A percentile compares a stretch with the other conserved stretches of the same genome.
Evolutionary conservation across 1,140 invertebrate genomes (phyloP).

Genomic region (Tetragonula clypearis): DNA sequence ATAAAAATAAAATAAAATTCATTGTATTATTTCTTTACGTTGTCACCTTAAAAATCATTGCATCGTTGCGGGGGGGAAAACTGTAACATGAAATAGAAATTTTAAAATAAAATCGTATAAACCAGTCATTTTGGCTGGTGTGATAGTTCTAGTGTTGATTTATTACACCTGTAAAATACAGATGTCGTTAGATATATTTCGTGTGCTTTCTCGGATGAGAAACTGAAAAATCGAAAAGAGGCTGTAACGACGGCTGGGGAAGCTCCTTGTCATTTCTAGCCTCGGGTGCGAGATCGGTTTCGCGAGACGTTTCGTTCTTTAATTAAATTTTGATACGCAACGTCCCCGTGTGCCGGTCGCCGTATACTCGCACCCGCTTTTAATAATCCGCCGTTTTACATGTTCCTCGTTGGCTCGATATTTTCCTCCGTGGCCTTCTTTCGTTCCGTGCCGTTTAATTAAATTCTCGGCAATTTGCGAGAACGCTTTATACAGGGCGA

Average conservation of each 20-base stretch:
- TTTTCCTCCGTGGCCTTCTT: constrained; percentile 28
- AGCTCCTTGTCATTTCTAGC: background rate
- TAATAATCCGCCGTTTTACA: constrained; percentile 28
- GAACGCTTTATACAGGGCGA: background rate
- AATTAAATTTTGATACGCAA: constrained; percentile 42
- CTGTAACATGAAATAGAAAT: too few relatives aligned
- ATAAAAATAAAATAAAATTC: too few relatives aligned
- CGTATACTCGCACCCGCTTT: background rate
- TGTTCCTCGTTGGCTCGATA: constrained; percentile 23
- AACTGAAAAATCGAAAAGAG: background rate
- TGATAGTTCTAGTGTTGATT: too few relatives aligned
- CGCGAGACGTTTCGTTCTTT: background rate
- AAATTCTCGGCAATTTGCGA: constrained; percentile 37
- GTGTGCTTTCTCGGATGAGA: too few relatives aligned
- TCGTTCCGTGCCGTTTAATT: constrained; percentile 14
- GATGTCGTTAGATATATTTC: too few relatives aligned
- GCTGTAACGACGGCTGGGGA: background rate
- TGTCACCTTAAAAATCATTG: too few relatives aligned
- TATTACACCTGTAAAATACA: too few relatives aligned
- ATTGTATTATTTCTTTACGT: too few relatives aligned
- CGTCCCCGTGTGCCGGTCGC: background rate
- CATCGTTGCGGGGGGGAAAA: too few relatives aligned
- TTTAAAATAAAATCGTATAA: too few relatives aligned
- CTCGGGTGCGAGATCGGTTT: background rate
- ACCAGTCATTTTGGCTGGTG: too few relatives aligned